These are phyloP conservation scores for Paedocypris micromegethes DNA, from an alignment of 2,797 vertebrate genomes.

Conservation along the genomic window DNA sequence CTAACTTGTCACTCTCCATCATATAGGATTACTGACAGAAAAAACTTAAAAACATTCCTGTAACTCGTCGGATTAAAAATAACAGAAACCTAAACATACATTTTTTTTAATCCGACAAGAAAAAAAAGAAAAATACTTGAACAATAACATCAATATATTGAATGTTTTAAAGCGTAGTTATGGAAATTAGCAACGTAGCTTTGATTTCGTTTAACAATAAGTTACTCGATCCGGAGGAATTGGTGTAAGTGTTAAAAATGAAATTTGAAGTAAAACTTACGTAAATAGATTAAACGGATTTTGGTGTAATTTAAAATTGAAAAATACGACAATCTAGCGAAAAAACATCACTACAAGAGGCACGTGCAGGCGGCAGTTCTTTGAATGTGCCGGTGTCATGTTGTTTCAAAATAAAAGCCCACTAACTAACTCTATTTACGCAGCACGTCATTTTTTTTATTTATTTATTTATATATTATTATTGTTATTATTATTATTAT, in stretches of 20 bases:
- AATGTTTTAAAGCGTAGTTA: neutral
- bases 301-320: no score
- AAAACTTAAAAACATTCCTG: neutral
- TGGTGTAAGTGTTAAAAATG: neutral
- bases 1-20: neutral
- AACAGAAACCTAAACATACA: no score
- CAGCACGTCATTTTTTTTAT: no score
- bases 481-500: no score
- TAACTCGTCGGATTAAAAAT: no score
- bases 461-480: no score
- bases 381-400: constrained; percentile 35
- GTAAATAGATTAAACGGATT: constrained; percentile 3
- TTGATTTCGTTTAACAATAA: neutral
- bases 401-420: constrained; percentile 41
- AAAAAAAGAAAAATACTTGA: no score
- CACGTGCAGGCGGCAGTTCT: constrained; percentile 32
- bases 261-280: neutral
- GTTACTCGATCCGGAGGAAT: neutral
- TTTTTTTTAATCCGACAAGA: no score
- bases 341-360: constrained; percentile 20
- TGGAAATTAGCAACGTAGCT: constrained; percentile 11
- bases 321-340: neutral
- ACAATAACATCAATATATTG: no score
- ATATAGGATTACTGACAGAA: neutral
- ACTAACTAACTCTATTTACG: neutral